Evolutionary conservation across 2,797 vertebrate genomes (phyloP).

Genomic region (Trichosurus vulpecula): DNA sequence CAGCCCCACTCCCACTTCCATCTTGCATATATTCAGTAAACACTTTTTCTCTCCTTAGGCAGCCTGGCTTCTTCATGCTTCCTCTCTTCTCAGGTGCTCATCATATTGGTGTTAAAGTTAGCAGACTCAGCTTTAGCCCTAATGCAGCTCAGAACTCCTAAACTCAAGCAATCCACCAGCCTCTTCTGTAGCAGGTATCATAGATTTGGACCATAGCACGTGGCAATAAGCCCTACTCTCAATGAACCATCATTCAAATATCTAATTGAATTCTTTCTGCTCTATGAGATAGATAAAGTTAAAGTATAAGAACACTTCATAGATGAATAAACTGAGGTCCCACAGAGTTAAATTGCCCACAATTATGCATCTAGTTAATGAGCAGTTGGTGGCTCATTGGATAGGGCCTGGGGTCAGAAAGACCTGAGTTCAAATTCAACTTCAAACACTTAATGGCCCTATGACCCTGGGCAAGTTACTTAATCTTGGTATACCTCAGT

Average conservation of each 20-base stretch:
- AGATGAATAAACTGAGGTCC: background rate
- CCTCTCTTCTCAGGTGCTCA: background rate
- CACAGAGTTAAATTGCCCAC: background rate
- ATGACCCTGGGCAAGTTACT: background rate
- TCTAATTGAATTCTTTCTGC: background rate
- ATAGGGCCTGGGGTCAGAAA: background rate
- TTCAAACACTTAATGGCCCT: background rate
- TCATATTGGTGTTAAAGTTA: background rate
- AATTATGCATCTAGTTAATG: background rate
- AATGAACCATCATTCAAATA: background rate
- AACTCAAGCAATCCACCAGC: background rate
- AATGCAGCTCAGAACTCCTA: background rate
- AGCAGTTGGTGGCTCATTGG: background rate
- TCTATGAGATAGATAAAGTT: background rate
- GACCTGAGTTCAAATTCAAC: background rate
- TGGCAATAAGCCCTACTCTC: background rate
- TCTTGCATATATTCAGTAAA: background rate
- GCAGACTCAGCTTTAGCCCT: background rate
- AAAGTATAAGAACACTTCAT: background rate
- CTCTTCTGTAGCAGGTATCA: background rate
- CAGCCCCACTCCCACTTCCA: background rate
- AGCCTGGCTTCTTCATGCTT: background rate
- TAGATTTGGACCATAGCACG: background rate
- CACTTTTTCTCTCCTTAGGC: background rate
- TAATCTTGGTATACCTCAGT: background rate